Evolutionary conservation across 2,113 vertebrate species (phyloP).

Genomic region (Megaceryle torquata): DNA sequence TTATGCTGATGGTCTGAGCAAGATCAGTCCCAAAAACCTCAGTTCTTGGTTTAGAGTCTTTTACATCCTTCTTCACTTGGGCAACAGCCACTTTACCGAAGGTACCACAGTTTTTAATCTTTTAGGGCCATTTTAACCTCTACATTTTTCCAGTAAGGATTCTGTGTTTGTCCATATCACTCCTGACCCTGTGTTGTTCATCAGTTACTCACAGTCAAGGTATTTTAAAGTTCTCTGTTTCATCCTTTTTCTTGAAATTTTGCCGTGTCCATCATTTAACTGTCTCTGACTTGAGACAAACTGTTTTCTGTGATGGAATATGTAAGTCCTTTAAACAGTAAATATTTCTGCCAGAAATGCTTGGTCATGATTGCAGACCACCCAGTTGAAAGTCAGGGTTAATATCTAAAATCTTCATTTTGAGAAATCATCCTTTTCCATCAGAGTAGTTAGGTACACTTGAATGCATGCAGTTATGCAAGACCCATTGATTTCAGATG

Average conservation of each 20-base stretch:
- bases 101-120: not conserved
- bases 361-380: not conserved
- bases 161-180: not conserved
- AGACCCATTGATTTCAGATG: not conserved
- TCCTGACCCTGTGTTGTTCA: not conserved
- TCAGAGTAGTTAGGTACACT: not conserved
- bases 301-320: not conserved
- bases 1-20: not conserved
- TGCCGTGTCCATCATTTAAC: not conserved
- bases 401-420: not conserved
- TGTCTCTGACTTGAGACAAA: not conserved
- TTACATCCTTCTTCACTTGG: not conserved
- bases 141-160: not conserved
- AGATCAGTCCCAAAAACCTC: not conserved
- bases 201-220: not conserved
- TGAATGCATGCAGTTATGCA: not conserved
- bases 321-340: not conserved
- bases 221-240: not conserved
- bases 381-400: not conserved
- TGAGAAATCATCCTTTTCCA: not conserved
- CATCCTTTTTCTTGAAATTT: not conserved
- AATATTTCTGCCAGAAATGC: not conserved
- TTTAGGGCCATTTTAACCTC: not conserved
- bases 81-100: not conserved
- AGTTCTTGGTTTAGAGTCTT: not conserved